Conservation (phyloP, 2,888 invertebrate genomes). For the Aphidius colemani region DNA sequence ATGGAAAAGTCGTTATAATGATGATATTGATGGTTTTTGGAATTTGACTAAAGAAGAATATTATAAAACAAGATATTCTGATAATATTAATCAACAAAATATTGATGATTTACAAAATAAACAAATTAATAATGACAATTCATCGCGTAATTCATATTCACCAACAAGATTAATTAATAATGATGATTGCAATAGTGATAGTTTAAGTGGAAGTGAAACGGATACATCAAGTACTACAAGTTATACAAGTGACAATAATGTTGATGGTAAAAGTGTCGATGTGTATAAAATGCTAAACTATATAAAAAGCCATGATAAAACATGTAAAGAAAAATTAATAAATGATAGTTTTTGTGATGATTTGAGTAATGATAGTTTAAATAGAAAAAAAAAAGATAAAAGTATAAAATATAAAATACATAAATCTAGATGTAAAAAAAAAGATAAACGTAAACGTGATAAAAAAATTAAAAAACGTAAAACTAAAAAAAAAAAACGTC, state of each 20-base stretch:
- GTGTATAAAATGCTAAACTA: conserved; percentile 51
- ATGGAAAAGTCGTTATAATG: conserved; percentile 47
- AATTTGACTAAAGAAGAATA: conserved; percentile 57
- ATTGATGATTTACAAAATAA: conserved; percentile 8
- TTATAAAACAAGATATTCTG: conserved; percentile 54
- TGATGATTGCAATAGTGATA: conserved; percentile 15
- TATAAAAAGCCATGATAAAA: conserved; percentile 53
- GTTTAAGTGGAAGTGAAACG: conserved; percentile 22
- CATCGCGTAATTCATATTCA: too few species aligned
- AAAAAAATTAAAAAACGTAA: conserved; percentile 36
- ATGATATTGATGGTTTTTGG: conserved; percentile 48
- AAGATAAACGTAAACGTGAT: conserved; percentile 34
- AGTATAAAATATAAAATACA: conserved; percentile 33
- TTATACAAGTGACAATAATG: conserved; percentile 13
- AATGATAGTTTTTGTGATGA: conserved; percentile 54
- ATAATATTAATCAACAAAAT: conserved; percentile 15
- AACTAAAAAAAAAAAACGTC: conserved; percentile 37
- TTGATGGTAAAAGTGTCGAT: conserved; percentile 34
- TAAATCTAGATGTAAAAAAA: conserved; percentile 38
- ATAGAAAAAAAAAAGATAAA: conserved; percentile 48
- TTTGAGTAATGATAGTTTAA: conserved; percentile 50
- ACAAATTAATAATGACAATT: not conserved
- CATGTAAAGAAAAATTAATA: conserved; percentile 48
- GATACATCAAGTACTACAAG: conserved; percentile 30
- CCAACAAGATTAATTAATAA: not conserved